These are phyloP conservation scores for Onychostruthus taczanowskii DNA, from an alignment of 2,113 vertebrate genomes.

Conservation along the genomic window DNA sequence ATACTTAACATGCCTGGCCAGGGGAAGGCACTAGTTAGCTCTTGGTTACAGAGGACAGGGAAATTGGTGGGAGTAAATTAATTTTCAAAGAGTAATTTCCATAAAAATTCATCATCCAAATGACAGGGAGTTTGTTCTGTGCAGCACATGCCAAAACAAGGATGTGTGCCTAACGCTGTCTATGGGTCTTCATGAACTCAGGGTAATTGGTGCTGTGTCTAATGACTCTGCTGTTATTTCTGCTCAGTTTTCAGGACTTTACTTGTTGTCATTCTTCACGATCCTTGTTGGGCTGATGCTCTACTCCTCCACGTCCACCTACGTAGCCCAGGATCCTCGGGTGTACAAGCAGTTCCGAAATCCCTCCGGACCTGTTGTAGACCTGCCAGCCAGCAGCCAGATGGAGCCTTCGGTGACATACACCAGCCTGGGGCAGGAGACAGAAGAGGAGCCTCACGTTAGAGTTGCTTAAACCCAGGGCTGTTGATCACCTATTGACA, in stretches of 20 bases:
- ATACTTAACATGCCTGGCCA: not conserved
- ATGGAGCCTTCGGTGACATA: conserved; percentile 92
- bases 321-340: conserved; percentile 90
- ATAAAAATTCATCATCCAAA: not conserved
- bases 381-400: conserved; percentile 75
- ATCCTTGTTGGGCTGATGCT: conserved; percentile 89
- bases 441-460: conserved; percentile 85
- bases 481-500: conserved; percentile 47
- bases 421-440: conserved; percentile 88
- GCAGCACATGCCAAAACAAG: not conserved
- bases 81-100: not conserved
- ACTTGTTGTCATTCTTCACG: conserved; percentile 90
- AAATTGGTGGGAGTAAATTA: not conserved
- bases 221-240: conserved; percentile 5
- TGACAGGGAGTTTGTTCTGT: not conserved
- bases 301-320: conserved; percentile 90
- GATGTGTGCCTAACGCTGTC: not conserved
- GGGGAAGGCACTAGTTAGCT: not conserved
- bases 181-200: not conserved
- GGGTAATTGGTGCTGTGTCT: not conserved
- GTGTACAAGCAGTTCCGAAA: conserved; percentile 97
- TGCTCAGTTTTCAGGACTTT: conserved; percentile 92
- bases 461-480: conserved; percentile 78
- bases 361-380: conserved; percentile 78
- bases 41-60: not conserved